Evolutionary conservation across 2,888 invertebrate genomes (phyloP).

Genomic region (Liopterus haemorrhoidalis): DNA sequence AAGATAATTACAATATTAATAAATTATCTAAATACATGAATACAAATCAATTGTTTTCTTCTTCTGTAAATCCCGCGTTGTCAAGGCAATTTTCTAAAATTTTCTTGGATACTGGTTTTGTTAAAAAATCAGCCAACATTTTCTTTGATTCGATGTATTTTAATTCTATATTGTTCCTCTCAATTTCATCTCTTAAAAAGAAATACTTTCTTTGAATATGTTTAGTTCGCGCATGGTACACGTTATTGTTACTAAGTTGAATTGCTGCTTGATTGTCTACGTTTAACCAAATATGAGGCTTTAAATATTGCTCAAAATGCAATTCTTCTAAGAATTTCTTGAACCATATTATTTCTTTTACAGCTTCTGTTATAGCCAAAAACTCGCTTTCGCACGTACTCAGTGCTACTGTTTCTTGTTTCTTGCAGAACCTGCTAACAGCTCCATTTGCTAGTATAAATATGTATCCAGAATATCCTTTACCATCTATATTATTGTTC

Average conservation of each 20-base stretch:
- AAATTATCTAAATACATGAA: too few species aligned
- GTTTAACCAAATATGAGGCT: slow-evolving; percentile 1
- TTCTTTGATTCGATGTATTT: slow-evolving; percentile 2
- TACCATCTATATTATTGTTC: too few species aligned
- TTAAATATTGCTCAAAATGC: too few species aligned
- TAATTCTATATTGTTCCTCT: neutral
- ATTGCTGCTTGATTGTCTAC: slow-evolving; percentile 5
- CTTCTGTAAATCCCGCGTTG: too few species aligned
- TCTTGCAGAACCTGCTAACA: neutral
- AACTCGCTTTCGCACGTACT: slow-evolving; percentile 3
- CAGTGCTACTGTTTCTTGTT: slow-evolving; percentile 2
- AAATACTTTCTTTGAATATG: slow-evolving; percentile 1
- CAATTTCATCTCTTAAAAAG: neutral
- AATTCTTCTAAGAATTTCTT: too few species aligned
- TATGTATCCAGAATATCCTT: slow-evolving; percentile 1
- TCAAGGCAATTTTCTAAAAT: neutral
- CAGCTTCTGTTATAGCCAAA: neutral
- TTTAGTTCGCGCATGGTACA: neutral
- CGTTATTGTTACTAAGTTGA: neutral
- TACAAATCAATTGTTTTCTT: too few species aligned
- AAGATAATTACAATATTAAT: too few species aligned
- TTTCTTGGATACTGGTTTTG: neutral
- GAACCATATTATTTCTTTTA: slow-evolving; percentile 7
- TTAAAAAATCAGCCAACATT: slow-evolving; percentile 3
- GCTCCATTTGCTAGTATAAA: slow-evolving; percentile 1